Percentiles rank a stretch among this genome's conserved stretches.
Conservation (phyloP, 2,888 invertebrate genomes). For the Lacanobia oleracea region DNA sequence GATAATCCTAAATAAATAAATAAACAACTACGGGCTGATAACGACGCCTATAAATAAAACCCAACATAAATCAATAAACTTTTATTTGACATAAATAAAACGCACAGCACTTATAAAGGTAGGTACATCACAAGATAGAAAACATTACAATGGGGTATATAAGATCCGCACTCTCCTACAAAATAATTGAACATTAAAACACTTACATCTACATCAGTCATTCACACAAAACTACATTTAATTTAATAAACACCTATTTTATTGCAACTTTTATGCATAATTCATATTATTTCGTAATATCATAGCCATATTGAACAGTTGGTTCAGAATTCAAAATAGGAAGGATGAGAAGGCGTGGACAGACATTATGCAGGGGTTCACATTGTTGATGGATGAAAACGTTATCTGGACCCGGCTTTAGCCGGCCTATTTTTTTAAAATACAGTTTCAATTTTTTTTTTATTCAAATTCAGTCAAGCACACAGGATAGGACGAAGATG, state of each 20-base stretch:
- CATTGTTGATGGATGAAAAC: not conserved
- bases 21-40: too few species aligned
- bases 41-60: conserved; percentile 20
- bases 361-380: not conserved
- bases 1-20: too few species aligned
- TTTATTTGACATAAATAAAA: conserved; percentile 71
- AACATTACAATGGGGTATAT: conserved; percentile 68
- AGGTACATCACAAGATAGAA: conserved; percentile 69
- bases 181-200: conserved; percentile 67
- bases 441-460: too few species aligned
- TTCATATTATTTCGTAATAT: conserved; percentile 7
- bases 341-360: not conserved
- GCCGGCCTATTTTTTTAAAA: not conserved
- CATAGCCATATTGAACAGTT: conserved; percentile 38
- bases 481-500: not conserved
- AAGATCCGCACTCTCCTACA: conserved; percentile 61
- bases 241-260: conserved; percentile 31
- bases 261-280: conserved; percentile 17
- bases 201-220: conserved; percentile 69
- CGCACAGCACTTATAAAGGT: conserved; percentile 71
- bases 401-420: not conserved
- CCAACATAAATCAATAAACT: conserved; percentile 65
- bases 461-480: not conserved
- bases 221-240: conserved; percentile 60
- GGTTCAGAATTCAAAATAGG: not conserved